phyloP scores from a whole-genome alignment of 2,113 vertebrate genomes.

The Scolopax mira region DNA sequence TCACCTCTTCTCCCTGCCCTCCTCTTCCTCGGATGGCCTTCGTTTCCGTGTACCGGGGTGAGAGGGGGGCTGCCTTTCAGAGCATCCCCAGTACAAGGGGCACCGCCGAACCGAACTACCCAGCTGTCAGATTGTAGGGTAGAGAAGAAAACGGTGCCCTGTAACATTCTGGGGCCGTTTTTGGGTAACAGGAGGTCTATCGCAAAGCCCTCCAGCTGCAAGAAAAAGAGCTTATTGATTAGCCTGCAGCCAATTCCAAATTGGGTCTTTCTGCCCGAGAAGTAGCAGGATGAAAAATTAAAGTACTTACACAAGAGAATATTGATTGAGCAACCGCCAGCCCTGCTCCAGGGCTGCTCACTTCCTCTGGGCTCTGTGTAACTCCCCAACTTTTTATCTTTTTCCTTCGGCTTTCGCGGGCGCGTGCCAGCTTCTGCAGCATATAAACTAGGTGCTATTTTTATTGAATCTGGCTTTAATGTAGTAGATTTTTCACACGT shows the following conservation, averaged over 20 bases:
- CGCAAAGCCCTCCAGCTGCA: conserved; percentile 30
- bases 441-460: conserved; percentile 65
- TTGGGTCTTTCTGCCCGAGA: not conserved
- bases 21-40: not conserved
- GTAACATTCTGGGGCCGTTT: not conserved
- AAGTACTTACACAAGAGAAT: not conserved
- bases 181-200: not conserved
- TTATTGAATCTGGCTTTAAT: conserved; percentile 65
- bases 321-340: not conserved
- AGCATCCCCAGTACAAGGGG: not conserved
- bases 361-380: not conserved
- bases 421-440: conserved; percentile 43
- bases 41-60: not conserved
- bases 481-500: conserved; percentile 61
- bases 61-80: not conserved
- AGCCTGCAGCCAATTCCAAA: not conserved
- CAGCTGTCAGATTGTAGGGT: not conserved
- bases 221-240: conserved; percentile 5
- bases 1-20: not conserved
- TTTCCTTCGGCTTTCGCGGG: not conserved
- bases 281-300: conserved; percentile 11
- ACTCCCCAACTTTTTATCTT: conserved; percentile 12
- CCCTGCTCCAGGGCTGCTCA: not conserved
- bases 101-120: not conserved
- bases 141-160: not conserved